Conservation (phyloP, 1,140 invertebrate genomes). For the Bombus vancouverensis region DNA sequence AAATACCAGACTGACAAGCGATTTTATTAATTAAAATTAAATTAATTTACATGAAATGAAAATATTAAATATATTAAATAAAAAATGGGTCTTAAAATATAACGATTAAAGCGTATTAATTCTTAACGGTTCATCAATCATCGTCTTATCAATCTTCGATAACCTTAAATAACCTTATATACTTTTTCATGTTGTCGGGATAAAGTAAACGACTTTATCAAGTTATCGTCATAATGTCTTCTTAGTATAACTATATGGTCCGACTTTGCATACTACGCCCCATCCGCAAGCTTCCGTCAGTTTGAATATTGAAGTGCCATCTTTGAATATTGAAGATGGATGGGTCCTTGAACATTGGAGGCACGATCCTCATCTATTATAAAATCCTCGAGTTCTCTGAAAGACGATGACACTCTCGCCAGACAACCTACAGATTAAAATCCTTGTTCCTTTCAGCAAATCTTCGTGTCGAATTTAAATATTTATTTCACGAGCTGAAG, state of each 20-base stretch:
- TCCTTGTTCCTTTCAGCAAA: conserved; percentile 22
- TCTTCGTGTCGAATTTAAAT: not conserved
- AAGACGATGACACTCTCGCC: not conserved
- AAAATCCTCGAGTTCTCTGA: conserved; percentile 7
- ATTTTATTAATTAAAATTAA: too few species aligned
- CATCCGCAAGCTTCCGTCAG: conserved; percentile 19
- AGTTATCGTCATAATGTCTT: not conserved
- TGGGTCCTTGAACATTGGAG: conserved; percentile 37
- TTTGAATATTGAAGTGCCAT: conserved; percentile 58
- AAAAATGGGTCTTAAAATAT: too few species aligned
- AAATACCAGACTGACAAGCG: too few species aligned
- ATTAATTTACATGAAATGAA: too few species aligned
- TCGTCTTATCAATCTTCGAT: too few species aligned
- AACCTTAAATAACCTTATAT: not conserved
- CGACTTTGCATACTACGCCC: conserved; percentile 3
- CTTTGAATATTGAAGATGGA: conserved; percentile 48
- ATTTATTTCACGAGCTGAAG: not conserved
- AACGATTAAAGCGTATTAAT: too few species aligned
- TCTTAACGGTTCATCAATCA: too few species aligned
- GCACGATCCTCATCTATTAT: conserved; percentile 42
- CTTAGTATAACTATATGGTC: not conserved
- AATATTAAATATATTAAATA: too few species aligned
- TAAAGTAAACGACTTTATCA: not conserved
- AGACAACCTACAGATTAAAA: conserved; percentile 16
- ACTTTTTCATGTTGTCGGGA: not conserved